Percentiles rank a stretch among this genome's conserved stretches.
Conservation (phyloP, 2,113 vertebrate species). For the Eublepharis macularius region DNA sequence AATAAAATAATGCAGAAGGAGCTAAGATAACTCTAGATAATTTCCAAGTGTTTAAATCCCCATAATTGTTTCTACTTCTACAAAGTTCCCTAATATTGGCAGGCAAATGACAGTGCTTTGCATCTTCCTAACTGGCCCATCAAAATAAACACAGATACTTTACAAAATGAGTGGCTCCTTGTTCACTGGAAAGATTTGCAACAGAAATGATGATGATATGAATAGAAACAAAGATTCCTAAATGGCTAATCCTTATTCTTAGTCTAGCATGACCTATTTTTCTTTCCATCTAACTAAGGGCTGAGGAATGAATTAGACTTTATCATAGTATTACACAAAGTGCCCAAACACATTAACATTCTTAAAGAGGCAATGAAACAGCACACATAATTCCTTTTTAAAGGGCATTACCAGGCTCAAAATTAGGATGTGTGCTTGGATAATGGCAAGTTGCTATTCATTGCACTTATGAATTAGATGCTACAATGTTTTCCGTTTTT, state of each 20-base stretch:
- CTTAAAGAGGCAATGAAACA: neutral
- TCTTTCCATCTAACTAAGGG: neutral
- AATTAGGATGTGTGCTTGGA: neutral
- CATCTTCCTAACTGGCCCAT: neutral
- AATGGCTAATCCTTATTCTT: constrained; percentile 3
- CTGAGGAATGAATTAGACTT: neutral
- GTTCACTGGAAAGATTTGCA: neutral
- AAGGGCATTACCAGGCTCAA: neutral
- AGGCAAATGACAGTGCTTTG: neutral
- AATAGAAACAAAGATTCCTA: neutral
- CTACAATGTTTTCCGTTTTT: neutral
- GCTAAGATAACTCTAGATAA: neutral
- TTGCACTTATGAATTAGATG: neutral
- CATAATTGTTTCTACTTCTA: neutral
- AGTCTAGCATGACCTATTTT: constrained; percentile 11
- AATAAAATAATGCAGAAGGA: neutral
- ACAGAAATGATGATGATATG: neutral
- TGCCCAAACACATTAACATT: neutral
- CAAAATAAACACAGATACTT: neutral
- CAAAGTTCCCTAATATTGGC: neutral
- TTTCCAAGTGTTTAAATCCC: neutral
- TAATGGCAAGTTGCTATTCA: neutral
- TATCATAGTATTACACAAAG: neutral
- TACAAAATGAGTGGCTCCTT: neutral
- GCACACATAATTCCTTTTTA: neutral